Evolutionary conservation across 2,113 vertebrate genomes (phyloP).

Genomic region (Callaeas wilsoni): DNA sequence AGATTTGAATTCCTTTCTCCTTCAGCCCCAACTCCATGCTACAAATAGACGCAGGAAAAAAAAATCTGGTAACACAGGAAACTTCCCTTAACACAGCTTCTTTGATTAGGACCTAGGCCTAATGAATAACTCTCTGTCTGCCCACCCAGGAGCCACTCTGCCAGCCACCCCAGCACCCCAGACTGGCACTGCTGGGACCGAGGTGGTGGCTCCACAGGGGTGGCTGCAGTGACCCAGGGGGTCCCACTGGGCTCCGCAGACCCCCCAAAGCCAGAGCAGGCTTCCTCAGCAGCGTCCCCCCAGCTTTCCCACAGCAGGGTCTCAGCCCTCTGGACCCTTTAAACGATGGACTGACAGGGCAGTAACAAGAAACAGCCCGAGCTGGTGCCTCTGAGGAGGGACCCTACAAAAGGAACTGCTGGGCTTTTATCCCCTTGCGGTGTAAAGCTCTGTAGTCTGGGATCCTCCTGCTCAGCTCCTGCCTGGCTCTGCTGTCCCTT

Average conservation of each 20-base stretch:
- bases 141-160: background rate
- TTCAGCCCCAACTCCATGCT: background rate
- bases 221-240: background rate
- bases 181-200: background rate
- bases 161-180: background rate
- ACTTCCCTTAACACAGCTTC: too few species aligned
- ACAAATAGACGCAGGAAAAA: background rate
- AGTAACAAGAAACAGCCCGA: background rate
- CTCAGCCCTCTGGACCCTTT: background rate
- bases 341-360: background rate
- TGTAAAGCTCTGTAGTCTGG: background rate
- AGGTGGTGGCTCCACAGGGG: too few species aligned
- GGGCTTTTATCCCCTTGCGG: background rate
- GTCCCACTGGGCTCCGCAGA: background rate
- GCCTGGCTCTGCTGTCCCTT: background rate
- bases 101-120: background rate
- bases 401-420: background rate
- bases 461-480: background rate
- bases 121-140: background rate
- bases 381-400: background rate
- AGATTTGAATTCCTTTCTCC: background rate
- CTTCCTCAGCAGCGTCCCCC: background rate
- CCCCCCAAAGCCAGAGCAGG: background rate
- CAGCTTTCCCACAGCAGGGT: fast-evolving
- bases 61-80: background rate